Percentiles rank a stretch among this genome's conserved stretches.
Conservation (phyloP, 2,113 vertebrate genomes). For the Emydura subglobosa region DNA sequence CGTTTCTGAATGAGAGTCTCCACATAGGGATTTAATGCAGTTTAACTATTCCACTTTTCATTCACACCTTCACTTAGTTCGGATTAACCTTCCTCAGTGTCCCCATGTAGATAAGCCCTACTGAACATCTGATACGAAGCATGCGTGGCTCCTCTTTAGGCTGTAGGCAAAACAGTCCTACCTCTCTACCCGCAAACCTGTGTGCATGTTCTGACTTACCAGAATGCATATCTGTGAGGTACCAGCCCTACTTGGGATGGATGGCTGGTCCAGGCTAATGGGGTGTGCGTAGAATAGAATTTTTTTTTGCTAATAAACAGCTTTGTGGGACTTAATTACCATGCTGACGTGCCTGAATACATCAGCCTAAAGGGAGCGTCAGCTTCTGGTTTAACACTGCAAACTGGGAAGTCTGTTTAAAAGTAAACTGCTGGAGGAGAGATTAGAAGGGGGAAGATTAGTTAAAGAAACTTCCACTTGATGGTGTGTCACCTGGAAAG, state of each 20-base stretch:
- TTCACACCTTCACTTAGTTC: too few species aligned
- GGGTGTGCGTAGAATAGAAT: background rate
- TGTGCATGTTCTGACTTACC: accelerated
- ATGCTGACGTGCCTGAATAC: background rate
- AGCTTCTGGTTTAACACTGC: background rate
- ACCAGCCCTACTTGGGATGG: background rate
- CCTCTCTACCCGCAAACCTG: background rate
- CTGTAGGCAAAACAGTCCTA: accelerated
- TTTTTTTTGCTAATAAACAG: conserved; percentile 2
- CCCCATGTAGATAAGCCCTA: too few species aligned
- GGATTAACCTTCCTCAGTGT: too few species aligned
- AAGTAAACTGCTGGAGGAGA: accelerated
- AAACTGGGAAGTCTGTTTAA: accelerated
- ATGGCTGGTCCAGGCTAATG: background rate
- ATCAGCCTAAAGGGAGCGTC: accelerated
- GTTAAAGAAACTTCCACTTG: background rate
- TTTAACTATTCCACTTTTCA: too few species aligned
- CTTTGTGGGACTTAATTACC: background rate
- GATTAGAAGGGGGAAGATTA: background rate
- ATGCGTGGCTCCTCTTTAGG: background rate
- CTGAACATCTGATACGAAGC: background rate
- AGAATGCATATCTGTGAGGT: background rate
- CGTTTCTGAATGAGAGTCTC: too few species aligned
- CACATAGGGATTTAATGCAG: too few species aligned
- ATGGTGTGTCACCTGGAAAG: background rate